Evolutionary conservation across 2,888 invertebrate genomes (phyloP).

Genomic region (Spialia ferax): DNA sequence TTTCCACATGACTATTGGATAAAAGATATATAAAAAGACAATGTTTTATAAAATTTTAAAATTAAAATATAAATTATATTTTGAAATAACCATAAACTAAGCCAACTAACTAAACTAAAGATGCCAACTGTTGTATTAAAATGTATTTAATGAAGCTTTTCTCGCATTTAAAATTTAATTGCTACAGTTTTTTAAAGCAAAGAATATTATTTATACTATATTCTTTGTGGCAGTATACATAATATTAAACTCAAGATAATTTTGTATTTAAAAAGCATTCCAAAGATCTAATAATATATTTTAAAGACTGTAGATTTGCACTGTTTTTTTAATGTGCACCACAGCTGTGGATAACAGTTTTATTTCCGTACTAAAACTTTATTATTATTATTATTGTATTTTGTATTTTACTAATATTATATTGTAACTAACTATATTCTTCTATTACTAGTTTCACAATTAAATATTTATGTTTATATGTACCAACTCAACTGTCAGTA

Average conservation of each 20-base stretch:
- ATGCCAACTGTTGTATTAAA: slow-evolving; percentile 60
- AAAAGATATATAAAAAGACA: slow-evolving; percentile 60
- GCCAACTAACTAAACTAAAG: slow-evolving; percentile 64
- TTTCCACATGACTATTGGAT: slow-evolving; percentile 62
- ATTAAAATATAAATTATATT: slow-evolving; percentile 34
- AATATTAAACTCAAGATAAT: neutral
- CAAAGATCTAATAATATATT: slow-evolving; percentile 70
- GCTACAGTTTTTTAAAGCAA: slow-evolving; percentile 10
- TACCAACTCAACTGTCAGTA: neutral
- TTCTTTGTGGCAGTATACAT: neutral
- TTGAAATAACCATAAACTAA: slow-evolving; percentile 57
- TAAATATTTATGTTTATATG: neutral
- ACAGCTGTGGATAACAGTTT: slow-evolving; percentile 6
- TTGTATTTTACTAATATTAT: slow-evolving; percentile 13
- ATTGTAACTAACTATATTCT: slow-evolving; percentile 6
- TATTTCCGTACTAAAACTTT: slow-evolving; percentile 14
- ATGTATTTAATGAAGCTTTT: slow-evolving; percentile 25
- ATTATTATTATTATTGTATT: slow-evolving; percentile 3
- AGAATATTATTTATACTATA: neutral
- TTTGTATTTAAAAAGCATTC: slow-evolving; percentile 67
- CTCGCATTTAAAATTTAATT: slow-evolving; percentile 47
- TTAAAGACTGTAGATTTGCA: slow-evolving; percentile 62
- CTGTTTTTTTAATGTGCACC: slow-evolving; percentile 42
- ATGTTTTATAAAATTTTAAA: slow-evolving; percentile 52
- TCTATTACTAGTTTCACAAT: neutral